These are phyloP conservation scores for Gisinianus flammeolus DNA, from an alignment of 2,888 invertebrate genomes.

Conservation along the genomic window DNA sequence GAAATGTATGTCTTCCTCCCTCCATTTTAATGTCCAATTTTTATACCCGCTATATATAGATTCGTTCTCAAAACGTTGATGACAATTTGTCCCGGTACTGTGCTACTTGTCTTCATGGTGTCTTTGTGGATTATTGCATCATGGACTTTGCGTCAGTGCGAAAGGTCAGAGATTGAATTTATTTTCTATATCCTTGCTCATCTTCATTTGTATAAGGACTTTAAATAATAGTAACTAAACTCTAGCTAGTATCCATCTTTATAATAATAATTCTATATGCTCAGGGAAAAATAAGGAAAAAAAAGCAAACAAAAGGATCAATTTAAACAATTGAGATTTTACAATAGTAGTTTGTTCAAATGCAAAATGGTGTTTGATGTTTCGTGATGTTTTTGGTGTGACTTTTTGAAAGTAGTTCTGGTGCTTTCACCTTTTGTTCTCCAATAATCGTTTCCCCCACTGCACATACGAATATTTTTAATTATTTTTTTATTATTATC, in stretches of 20 bases:
- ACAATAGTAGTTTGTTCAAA: slow-evolving; percentile 1
- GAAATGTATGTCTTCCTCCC: background rate
- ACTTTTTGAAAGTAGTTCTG: slow-evolving; percentile 5
- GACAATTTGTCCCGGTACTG: slow-evolving; percentile 99
- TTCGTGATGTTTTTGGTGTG: slow-evolving; percentile 3
- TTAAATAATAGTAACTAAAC: too few species aligned
- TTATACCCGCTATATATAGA: slow-evolving; percentile 61
- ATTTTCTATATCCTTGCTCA: too few species aligned
- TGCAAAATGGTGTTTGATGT: slow-evolving; percentile 19
- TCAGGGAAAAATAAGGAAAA: background rate
- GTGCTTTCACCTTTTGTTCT: background rate
- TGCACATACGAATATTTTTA: background rate
- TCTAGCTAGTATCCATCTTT: too few species aligned
- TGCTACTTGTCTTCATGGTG: slow-evolving; percentile 98
- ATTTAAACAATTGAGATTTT: background rate
- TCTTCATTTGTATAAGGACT: too few species aligned
- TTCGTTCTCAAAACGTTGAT: slow-evolving; percentile 98
- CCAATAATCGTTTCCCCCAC: background rate
- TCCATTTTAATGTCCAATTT: background rate
- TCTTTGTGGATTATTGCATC: slow-evolving; percentile 99
- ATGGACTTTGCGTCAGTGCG: slow-evolving; percentile 98
- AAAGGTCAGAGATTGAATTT: slow-evolving; percentile 77
- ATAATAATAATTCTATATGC: too few species aligned
- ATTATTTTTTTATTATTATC: too few species aligned
- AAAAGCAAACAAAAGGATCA: background rate